Base-by-base conservation (phyloP, 2,113 vertebrate genomes). In the Mola mola region DNA sequence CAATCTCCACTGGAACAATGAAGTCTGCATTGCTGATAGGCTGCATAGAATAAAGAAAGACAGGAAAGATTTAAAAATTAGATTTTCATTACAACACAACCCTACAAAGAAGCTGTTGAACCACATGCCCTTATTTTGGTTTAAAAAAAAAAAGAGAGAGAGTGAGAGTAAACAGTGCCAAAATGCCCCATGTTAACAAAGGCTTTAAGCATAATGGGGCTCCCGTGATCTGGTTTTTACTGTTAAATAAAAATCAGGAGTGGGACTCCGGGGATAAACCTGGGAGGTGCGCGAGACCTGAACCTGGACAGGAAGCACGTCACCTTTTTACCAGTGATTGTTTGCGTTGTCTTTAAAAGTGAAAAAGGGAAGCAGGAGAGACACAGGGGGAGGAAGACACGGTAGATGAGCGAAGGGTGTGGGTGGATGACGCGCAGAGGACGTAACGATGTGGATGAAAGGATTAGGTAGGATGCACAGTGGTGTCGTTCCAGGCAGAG, bases 1-100 rank as follows among this genome's bases (percentile, higher is more conserved):
- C 83, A 50, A 86, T 91, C 85, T 90, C 85, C 74, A 90, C 81
- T 11, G 85, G 86, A 75, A 86, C 86, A 33, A 83, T 82, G 61
- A 87, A 78, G 61, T 82, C 79, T 31, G 78, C 83, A 53, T 87
- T 86, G 67, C 62, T 87, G 78, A 87, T 81, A 26, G 83, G 83
- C 84, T 86, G 75, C 38, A 53, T 26, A 38, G 44, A 8, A 13
- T 68, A 26, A 65, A 29, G 26, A 80, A 47, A 59, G 5, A 69
- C 21, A 50, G 29, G 29, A 4, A 75, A 10, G 40, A 53, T 33
- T 59, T 1, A 60, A 68, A 55, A 74, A 12, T 11, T 31, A 4
- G 21, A 6, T 47, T 44, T 4, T 52, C 42, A 19, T 25, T n/a
- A n/a, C 12, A 10, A 6, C 31, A 33, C 57, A 33, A 42, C 8